These are phyloP conservation scores for Venturia canescens DNA, from an alignment of 1,140 invertebrate species.

Conservation along the genomic window DNA sequence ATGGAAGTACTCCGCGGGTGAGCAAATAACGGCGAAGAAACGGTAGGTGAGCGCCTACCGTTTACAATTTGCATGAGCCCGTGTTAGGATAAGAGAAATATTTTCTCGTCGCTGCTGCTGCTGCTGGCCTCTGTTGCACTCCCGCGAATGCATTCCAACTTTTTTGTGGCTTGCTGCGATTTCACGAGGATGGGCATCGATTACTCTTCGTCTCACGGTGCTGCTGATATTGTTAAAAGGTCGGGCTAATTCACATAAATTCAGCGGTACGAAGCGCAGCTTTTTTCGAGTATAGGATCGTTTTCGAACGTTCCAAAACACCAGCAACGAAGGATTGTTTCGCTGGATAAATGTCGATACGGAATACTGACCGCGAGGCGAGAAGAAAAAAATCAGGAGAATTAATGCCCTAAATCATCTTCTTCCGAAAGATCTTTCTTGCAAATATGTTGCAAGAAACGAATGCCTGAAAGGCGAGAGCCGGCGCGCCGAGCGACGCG, in stretches of 20 bases:
- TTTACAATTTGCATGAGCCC: slow-evolving; percentile 52
- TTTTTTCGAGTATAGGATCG: background rate
- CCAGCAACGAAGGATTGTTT: too few species aligned
- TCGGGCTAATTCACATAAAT: background rate
- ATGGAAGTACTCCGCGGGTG: slow-evolving; percentile 19
- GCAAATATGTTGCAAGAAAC: too few species aligned
- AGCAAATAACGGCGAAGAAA: slow-evolving; percentile 55
- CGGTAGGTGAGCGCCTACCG: slow-evolving; percentile 54
- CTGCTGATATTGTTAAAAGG: background rate
- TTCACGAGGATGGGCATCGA: slow-evolving; percentile 6
- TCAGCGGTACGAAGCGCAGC: background rate
- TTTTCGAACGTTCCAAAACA: too few species aligned
- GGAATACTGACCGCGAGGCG: too few species aligned
- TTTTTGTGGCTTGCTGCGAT: background rate
- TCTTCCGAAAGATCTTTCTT: too few species aligned
- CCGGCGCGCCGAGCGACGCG: too few species aligned
- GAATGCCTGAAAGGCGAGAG: too few species aligned
- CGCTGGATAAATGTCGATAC: too few species aligned
- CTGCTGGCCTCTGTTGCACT: slow-evolving; percentile 1
- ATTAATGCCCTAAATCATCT: too few species aligned
- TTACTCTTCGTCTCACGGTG: background rate
- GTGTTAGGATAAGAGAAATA: slow-evolving; percentile 16
- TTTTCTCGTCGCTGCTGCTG: slow-evolving; percentile 17
- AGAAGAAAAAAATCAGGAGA: too few species aligned
- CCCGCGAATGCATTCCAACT: background rate